Percentiles rank a stretch among this genome's conserved stretches.
Conservation (phyloP, 2,797 vertebrate genomes). For the Zalophus californianus region DNA sequence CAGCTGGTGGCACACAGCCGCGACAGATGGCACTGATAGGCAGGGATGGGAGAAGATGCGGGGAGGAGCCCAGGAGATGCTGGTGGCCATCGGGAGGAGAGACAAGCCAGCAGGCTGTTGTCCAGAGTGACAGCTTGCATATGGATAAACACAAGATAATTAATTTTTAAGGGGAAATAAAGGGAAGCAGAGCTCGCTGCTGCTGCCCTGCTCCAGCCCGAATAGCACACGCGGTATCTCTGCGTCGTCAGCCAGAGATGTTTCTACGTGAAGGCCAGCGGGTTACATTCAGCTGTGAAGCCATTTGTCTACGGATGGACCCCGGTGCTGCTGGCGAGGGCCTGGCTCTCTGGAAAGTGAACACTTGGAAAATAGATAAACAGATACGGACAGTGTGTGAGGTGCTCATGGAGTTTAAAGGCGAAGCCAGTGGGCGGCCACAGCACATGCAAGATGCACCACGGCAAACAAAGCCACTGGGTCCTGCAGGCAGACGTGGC, state of each 20-base stretch:
- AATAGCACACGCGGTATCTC: background rate
- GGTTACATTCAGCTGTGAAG: conserved; percentile 69
- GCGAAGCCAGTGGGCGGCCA: conserved; percentile 84
- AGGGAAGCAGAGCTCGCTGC: background rate
- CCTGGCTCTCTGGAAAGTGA: conserved; percentile 54
- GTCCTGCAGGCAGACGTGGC: background rate
- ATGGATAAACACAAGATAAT: conserved; percentile 75
- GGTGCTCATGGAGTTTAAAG: conserved; percentile 78
- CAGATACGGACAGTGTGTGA: conserved; percentile 69
- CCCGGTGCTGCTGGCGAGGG: conserved; percentile 65
- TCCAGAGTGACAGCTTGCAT: conserved; percentile 77
- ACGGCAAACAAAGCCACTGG: conserved; percentile 74
- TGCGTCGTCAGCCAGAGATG: background rate
- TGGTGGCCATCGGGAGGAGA: background rate
- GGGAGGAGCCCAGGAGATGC: conserved; percentile 21
- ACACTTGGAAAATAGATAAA: conserved; percentile 69
- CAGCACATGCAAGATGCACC: conserved; percentile 82
- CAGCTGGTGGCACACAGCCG: background rate
- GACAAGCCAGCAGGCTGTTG: background rate
- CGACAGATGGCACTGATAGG: conserved; percentile 74
- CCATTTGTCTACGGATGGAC: conserved; percentile 73
- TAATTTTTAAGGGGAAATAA: conserved; percentile 16
- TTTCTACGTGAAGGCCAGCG: conserved; percentile 57
- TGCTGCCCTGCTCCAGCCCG: conserved; percentile 61
- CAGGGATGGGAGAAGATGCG: background rate